Percentiles rank a stretch among this genome's conserved stretches.
These are phyloP conservation scores for Tauraco erythrolophus DNA, from an alignment of 2,113 vertebrate genomes.

Conservation along the genomic window DNA sequence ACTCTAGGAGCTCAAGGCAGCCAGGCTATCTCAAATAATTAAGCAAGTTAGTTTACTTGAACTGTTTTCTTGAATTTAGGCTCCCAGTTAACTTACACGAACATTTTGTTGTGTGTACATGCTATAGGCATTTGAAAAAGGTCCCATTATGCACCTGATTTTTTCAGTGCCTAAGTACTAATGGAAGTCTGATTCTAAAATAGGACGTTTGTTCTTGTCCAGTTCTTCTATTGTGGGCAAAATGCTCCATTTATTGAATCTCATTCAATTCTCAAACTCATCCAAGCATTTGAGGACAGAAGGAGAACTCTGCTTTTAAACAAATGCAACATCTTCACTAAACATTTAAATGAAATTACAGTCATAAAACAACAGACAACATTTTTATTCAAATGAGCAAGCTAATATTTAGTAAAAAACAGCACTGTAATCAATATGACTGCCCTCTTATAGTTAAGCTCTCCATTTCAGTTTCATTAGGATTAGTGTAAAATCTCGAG, in stretches of 20 bases:
- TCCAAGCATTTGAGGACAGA: not conserved
- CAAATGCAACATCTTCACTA: not conserved
- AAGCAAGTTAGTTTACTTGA: not conserved
- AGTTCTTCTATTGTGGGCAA: not conserved
- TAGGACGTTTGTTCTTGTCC: not conserved
- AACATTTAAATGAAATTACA: not conserved
- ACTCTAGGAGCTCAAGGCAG: not conserved
- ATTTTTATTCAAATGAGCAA: not conserved
- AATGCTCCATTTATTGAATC: not conserved
- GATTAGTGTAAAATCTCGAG: not conserved
- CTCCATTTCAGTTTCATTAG: not conserved
- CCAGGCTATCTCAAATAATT: not conserved
- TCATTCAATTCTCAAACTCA: not conserved
- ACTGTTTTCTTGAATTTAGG: not conserved
- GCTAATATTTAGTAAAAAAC: not conserved
- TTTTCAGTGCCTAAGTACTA: not conserved
- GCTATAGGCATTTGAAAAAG: not conserved
- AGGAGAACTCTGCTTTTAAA: not conserved
- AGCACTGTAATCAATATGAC: not conserved
- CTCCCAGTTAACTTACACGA: not conserved
- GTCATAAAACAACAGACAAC: not conserved
- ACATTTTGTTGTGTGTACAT: fast-evolving
- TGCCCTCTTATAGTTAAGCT: not conserved
- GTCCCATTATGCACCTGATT: not conserved
- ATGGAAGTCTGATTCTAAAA: not conserved